Percentiles rank a stretch among this genome's conserved stretches.
These are phyloP conservation scores for Phaetusa simplex DNA, from an alignment of 2,113 vertebrate genomes.

Conservation along the genomic window DNA sequence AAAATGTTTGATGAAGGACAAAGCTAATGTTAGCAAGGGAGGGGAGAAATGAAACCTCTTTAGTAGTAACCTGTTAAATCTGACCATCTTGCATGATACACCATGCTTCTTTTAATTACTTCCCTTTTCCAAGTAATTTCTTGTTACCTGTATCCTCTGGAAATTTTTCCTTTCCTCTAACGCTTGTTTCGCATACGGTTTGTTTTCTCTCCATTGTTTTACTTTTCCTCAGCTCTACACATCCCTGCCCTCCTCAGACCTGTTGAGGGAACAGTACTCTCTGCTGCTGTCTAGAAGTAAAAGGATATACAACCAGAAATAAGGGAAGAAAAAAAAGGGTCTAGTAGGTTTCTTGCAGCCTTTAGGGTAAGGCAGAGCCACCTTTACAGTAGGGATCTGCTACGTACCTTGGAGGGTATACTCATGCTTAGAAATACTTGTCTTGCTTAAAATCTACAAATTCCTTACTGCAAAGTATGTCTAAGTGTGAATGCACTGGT, in stretches of 20 bases:
- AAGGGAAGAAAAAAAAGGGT: background rate
- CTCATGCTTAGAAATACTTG: background rate
- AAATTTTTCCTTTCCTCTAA: background rate
- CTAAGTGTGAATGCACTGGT: background rate
- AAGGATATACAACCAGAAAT: background rate
- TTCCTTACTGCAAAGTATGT: background rate
- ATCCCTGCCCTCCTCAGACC: background rate
- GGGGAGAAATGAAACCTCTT: background rate
- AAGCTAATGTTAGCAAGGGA: background rate
- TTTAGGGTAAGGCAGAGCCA: background rate
- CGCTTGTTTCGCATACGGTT: accelerated
- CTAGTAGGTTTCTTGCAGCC: background rate
- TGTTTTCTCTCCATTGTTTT: background rate
- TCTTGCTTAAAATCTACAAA: background rate
- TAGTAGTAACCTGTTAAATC: background rate
- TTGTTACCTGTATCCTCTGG: background rate
- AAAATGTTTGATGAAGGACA: background rate
- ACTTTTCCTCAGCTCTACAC: background rate
- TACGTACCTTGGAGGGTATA: background rate
- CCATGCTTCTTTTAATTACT: background rate
- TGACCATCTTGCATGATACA: background rate
- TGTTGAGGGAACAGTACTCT: background rate
- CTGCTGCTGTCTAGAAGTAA: background rate
- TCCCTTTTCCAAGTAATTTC: background rate
- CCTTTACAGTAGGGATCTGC: background rate